Percentiles rank a stretch among this genome's conserved stretches.
phyloP scores from a whole-genome alignment of 1,140 invertebrate species.

The Camponotus pennsylvanicus region DNA sequence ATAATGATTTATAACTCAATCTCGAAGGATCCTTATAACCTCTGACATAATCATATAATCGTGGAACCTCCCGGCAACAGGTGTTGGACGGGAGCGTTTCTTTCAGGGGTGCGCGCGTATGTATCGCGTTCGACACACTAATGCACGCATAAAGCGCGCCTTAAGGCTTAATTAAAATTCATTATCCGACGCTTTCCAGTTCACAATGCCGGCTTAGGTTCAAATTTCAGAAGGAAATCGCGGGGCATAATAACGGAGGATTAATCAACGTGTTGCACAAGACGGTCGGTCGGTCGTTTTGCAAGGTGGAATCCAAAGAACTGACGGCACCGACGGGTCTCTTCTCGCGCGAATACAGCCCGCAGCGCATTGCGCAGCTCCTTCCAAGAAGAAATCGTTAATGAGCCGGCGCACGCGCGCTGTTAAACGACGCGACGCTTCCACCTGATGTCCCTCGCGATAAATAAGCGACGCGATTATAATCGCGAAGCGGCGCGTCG shows the following conservation, averaged over 20 bases:
- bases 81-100: conserved; percentile 68
- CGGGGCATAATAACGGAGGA: conserved; percentile 36
- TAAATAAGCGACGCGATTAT: conserved; percentile 61
- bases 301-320: conserved; percentile 42
- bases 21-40: conserved; percentile 7
- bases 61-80: conserved; percentile 64
- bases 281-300: conserved; percentile 23
- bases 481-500: conserved; percentile 40
- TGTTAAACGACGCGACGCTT: conserved; percentile 54
- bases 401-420: conserved; percentile 58
- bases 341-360: conserved; percentile 25
- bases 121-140: neutral
- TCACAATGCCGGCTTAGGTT: conserved; percentile 35
- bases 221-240: conserved; percentile 50
- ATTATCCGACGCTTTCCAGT: conserved; percentile 59
- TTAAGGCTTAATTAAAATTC: conserved; percentile 65
- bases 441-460: conserved; percentile 55
- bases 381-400: conserved; percentile 58
- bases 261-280: conserved; percentile 55
- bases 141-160: conserved; percentile 39
- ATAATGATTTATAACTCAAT: conserved; percentile 54
- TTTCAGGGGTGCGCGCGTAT: conserved; percentile 8
- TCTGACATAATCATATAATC: conserved; percentile 37
- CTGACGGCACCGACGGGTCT: conserved; percentile 46
- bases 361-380: conserved; percentile 48